Conservation (phyloP, 1,140 invertebrate genomes). For the Drosophila takahashii region DNA sequence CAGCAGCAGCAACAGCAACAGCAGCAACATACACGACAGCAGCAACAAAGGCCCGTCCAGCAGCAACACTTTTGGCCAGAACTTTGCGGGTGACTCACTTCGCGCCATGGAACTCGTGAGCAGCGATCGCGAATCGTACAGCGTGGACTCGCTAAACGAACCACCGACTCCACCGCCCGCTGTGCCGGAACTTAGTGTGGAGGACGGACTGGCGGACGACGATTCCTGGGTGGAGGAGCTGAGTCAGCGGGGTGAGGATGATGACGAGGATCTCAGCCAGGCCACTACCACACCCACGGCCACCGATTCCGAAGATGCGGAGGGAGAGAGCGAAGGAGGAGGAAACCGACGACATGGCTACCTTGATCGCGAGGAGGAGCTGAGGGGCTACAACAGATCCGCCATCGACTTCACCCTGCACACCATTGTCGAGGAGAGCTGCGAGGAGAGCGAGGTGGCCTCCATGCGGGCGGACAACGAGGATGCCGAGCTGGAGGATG, state of each 20-base stretch:
- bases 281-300: conserved; percentile 86
- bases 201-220: conserved; percentile 93
- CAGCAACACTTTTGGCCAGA: conserved; percentile 58
- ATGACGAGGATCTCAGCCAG: conserved; percentile 86
- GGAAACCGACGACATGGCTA: conserved; percentile 82
- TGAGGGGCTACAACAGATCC: conserved; percentile 91
- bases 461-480: conserved; percentile 73
- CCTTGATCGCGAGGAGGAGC: conserved; percentile 91
- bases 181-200: conserved; percentile 85
- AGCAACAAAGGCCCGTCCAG: conserved; percentile 31
- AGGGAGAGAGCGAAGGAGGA: conserved; percentile 60
- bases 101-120: conserved; percentile 49
- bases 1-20: conserved; percentile 24
- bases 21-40: conserved; percentile 12
- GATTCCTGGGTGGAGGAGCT: conserved; percentile 95
- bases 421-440: conserved; percentile 97
- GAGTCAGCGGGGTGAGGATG: conserved; percentile 89
- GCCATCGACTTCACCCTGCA: conserved; percentile 95
- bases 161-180: not conserved
- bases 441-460: conserved; percentile 94
- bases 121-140: conserved; percentile 70
- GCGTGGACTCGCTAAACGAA: conserved; percentile 68
- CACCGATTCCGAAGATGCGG: conserved; percentile 85
- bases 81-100: conserved; percentile 64
- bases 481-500: conserved; percentile 49